phyloP scores from a whole-genome alignment of 2,888 invertebrate species.

The Apamea epomidion region DNA sequence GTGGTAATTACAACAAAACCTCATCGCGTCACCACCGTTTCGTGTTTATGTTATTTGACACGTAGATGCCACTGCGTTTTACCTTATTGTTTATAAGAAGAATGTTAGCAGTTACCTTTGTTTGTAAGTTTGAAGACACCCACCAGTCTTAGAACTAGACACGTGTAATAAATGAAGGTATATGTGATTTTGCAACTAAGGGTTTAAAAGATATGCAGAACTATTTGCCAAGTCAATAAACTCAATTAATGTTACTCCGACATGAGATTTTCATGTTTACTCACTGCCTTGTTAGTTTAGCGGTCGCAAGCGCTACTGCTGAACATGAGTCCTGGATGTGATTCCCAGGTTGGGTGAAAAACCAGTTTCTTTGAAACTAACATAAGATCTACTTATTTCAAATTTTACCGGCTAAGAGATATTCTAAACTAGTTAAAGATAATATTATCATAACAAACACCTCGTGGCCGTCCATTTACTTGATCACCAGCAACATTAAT shows the following conservation, averaged over 20 bases:
- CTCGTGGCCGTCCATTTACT: conserved; percentile 9
- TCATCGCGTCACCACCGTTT: conserved; percentile 4
- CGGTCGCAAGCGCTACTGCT: not conserved
- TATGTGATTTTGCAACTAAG: not conserved
- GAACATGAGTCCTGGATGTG: not conserved
- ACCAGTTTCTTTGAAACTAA: not conserved
- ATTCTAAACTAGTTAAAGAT: not conserved
- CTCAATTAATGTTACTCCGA: not conserved
- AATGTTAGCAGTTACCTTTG: not conserved
- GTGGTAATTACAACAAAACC: conserved; percentile 30
- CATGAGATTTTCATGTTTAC: not conserved
- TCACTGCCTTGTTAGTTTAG: not conserved
- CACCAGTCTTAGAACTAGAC: not conserved
- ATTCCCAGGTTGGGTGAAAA: not conserved
- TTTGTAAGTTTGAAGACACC: not conserved
- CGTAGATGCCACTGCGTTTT: conserved; percentile 28
- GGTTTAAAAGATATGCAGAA: not conserved
- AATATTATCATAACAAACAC: conserved; percentile 22
- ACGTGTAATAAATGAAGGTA: not conserved
- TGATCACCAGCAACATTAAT: conserved; percentile 17
- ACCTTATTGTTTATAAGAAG: conserved; percentile 9
- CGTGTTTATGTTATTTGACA: conserved; percentile 11
- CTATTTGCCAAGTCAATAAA: not conserved
- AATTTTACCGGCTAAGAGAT: not conserved
- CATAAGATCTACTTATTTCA: not conserved